A percentile compares a stretch with the other conserved stretches of the same genome.
These are phyloP conservation scores for Mesodorylaimus sp. DNA, from an alignment of 2,888 invertebrate genomes.

Conservation along the genomic window DNA sequence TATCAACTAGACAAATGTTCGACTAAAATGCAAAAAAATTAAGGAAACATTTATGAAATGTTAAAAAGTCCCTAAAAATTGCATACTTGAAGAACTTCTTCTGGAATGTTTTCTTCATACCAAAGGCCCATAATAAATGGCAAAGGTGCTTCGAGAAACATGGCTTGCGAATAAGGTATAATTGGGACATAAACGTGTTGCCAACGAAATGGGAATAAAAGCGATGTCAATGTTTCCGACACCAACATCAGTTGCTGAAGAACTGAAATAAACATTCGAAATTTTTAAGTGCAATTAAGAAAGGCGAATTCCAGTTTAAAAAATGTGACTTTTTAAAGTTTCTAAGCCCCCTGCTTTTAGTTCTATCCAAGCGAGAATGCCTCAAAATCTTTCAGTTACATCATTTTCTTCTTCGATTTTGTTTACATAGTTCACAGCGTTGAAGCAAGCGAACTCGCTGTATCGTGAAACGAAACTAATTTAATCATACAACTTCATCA, in stretches of 20 bases:
- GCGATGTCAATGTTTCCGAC: conserved; percentile 70
- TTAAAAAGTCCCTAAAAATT: background rate
- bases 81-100: conserved; percentile 21
- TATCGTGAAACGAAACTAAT: no score
- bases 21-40: conserved; percentile 44
- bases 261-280: conserved; percentile 45
- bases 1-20: conserved; percentile 80
- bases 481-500: no score
- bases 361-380: no score
- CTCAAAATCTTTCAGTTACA: no score
- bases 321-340: background rate
- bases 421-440: no score
- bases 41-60: background rate
- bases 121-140: conserved; percentile 91
- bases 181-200: conserved; percentile 98
- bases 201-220: conserved; percentile 88
- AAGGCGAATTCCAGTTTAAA: background rate
- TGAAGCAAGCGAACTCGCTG: no score
- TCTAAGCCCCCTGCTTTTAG: no score
- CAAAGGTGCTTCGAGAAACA: conserved; percentile 94
- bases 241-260: conserved; percentile 87
- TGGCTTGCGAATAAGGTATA: conserved; percentile 57
- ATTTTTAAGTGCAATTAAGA: no score
- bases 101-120: conserved; percentile 26
- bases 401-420: no score